Evolutionary conservation across 1,140 invertebrate species (phyloP).

Genomic region (Doryteuthis pealeii): DNA sequence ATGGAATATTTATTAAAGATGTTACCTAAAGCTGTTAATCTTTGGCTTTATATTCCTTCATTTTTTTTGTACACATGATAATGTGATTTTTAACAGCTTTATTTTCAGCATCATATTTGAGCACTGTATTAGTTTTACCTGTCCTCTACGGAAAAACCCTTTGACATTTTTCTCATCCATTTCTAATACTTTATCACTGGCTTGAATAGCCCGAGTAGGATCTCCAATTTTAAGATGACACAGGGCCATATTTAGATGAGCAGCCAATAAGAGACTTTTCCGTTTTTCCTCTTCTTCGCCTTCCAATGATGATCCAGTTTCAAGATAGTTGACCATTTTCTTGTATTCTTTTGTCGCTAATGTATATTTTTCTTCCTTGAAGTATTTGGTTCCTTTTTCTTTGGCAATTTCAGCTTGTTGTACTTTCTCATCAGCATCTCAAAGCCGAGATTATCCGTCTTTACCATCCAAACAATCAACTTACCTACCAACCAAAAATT

Average conservation of each 20-base stretch:
- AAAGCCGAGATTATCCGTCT: no score
- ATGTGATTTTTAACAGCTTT: slow-evolving; percentile 82
- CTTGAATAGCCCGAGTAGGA: slow-evolving; percentile 69
- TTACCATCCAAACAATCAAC: no score
- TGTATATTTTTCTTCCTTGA: slow-evolving; percentile 77
- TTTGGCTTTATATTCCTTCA: slow-evolving; percentile 75
- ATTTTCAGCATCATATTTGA: slow-evolving; percentile 75
- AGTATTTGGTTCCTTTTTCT: slow-evolving; percentile 88
- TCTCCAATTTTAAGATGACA: slow-evolving; percentile 84
- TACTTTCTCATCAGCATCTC: slow-evolving; percentile 75
- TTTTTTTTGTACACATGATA: slow-evolving; percentile 70
- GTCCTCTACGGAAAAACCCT: slow-evolving; percentile 84
- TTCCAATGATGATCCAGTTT: slow-evolving; percentile 60
- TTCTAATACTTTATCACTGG: slow-evolving; percentile 73
- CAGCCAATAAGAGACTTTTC: slow-evolving; percentile 70
- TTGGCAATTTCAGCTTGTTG: slow-evolving; percentile 81
- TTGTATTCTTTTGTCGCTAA: slow-evolving; percentile 89
- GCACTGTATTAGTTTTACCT: slow-evolving; percentile 68
- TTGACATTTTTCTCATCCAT: slow-evolving; percentile 83
- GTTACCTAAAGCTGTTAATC: slow-evolving; percentile 91
- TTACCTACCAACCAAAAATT: no score
- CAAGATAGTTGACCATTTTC: slow-evolving; percentile 68
- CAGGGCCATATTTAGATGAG: slow-evolving; percentile 81
- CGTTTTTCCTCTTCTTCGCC: slow-evolving; percentile 63
- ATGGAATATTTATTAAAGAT: slow-evolving; percentile 76